Conservation (phyloP, 2,113 vertebrate species). For the Suncus etruscus region DNA sequence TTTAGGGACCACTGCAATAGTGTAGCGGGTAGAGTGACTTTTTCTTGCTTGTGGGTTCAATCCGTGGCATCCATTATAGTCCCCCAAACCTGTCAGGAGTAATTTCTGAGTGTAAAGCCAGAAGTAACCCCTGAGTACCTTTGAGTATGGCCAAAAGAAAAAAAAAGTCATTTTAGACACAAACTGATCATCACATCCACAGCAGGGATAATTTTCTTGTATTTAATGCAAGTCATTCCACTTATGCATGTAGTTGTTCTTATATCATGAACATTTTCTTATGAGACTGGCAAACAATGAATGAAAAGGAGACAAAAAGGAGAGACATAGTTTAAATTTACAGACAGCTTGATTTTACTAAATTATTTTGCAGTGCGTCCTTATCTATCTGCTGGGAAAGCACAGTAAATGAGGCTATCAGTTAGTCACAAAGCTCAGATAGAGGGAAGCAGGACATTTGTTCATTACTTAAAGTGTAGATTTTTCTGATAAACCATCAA, state of each 20-base stretch:
- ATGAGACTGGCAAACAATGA: not conserved
- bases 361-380: constrained; percentile 21
- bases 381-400: constrained; percentile 26
- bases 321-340: constrained; percentile 17
- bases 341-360: constrained; percentile 7
- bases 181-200: not conserved
- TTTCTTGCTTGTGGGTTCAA: no score
- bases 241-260: not conserved
- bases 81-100: no score
- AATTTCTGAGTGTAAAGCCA: no score
- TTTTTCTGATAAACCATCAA: not conserved
- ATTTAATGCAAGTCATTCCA: not conserved
- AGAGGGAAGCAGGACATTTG: not conserved
- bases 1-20: not conserved
- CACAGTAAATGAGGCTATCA: constrained; percentile 8
- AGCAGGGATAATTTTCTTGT: not conserved
- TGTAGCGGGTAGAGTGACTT: no score
- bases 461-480: not conserved
- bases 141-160: no score
- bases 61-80: no score
- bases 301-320: not conserved
- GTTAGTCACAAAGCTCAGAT: not conserved
- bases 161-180: not conserved
- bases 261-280: not conserved
- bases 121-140: no score